A percentile compares a stretch with the other conserved stretches of the same genome.
These are phyloP conservation scores for Megastigmus dorsalis DNA, from an alignment of 2,888 invertebrate genomes.

Conservation along the genomic window DNA sequence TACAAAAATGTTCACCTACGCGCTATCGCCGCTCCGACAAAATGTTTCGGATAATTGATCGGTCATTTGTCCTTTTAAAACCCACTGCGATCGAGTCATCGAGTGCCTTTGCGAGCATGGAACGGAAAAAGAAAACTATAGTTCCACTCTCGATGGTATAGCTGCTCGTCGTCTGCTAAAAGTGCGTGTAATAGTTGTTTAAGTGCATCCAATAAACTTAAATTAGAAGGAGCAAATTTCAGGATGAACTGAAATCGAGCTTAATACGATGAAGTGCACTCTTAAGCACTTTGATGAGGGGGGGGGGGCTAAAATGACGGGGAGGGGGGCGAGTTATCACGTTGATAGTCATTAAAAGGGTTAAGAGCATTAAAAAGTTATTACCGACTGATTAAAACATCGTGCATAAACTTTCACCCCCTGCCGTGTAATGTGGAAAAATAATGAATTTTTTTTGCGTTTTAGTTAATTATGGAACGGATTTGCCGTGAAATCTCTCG, in stretches of 20 bases:
- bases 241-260: conserved; percentile 42
- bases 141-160: too few species aligned
- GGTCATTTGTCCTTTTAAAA: too few species aligned
- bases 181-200: conserved; percentile 31
- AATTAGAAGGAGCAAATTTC: conserved; percentile 41
- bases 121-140: too few species aligned
- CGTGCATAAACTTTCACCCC: conserved; percentile 25
- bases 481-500: background rate
- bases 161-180: too few species aligned
- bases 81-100: too few species aligned
- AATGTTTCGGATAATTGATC: too few species aligned
- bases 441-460: conserved; percentile 13
- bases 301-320: conserved; percentile 29
- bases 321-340: conserved; percentile 39
- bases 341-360: conserved; percentile 37
- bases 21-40: too few species aligned
- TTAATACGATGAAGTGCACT: conserved; percentile 33
- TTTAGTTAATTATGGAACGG: background rate
- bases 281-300: conserved; percentile 43
- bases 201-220: conserved; percentile 44
- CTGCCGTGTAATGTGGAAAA: conserved; percentile 15
- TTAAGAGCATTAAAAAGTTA: conserved; percentile 46
- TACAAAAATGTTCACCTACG: too few species aligned
- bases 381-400: conserved; percentile 26
- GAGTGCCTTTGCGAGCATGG: too few species aligned